These are phyloP conservation scores for Coronaproctus castanopsis DNA, from an alignment of 2,888 invertebrate genomes.

Conservation along the genomic window DNA sequence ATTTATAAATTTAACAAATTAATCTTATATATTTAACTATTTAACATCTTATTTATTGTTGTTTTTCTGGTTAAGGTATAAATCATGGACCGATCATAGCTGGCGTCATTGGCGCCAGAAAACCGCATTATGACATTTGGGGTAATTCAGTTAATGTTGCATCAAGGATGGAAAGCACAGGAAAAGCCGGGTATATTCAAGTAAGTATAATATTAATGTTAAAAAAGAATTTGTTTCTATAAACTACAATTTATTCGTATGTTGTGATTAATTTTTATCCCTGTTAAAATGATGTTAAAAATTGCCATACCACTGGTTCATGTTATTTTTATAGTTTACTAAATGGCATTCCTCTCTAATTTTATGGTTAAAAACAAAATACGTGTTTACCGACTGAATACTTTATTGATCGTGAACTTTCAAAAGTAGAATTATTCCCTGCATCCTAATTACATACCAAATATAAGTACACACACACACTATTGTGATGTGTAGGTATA, in stretches of 20 bases:
- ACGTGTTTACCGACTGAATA: too few relatives aligned
- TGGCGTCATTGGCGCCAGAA: conserved; percentile 83
- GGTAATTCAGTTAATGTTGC: conserved; percentile 95
- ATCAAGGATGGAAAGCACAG: conserved; percentile 92
- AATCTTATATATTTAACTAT: neutral
- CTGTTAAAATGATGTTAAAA: too few relatives aligned
- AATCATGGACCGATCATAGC: conserved; percentile 92
- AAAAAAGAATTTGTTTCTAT: neutral
- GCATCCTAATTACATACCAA: too few relatives aligned
- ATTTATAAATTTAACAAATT: neutral
- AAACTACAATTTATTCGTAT: neutral
- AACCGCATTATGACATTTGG: conserved; percentile 94
- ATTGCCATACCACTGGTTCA: too few relatives aligned
- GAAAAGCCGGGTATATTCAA: conserved; percentile 84
- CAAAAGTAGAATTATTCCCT: too few relatives aligned
- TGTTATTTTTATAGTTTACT: too few relatives aligned
- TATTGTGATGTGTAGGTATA: too few relatives aligned
- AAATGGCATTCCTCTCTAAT: too few relatives aligned
- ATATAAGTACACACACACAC: too few relatives aligned
- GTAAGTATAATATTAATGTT: conserved; percentile 31
- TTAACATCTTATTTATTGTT: neutral
- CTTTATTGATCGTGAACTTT: too few relatives aligned
- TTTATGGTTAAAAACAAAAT: too few relatives aligned
- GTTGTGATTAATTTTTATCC: too few relatives aligned
- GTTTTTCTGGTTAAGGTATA: conserved; percentile 34